Evolutionary conservation across 2,888 invertebrate species (phyloP), one percentile per base, ranked within the genome.

Genomic region (Sminthurinus aureus): DNA sequence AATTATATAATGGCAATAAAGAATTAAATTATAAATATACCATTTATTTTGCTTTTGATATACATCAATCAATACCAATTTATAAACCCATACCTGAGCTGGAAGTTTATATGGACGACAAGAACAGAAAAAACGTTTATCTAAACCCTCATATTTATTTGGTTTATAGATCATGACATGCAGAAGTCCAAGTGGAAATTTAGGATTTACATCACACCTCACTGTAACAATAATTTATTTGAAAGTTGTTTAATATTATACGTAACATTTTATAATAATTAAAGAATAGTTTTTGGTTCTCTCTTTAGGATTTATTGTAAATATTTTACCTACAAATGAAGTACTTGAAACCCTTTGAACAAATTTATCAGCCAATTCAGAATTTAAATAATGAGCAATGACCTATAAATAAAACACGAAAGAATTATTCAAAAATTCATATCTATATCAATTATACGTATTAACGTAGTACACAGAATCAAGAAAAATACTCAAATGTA

Each of bases 311-410:
- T 38, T 38, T 38, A 4, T 38, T 38, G 38, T 38, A 38, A 1
- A 38, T 38, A 38, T 38, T 38, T 93, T 94, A 0, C 94, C 94
- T 77, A 93, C 94, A 93, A 94, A 93, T 64, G 94, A 93, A 89
- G 92, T 93, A 89, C 93, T 93, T 0, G 94, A 93, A 50, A 94
- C 93, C 87, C 94, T 91, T 90, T 95, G 94, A 4, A 94, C 94
- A 22, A 94, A 90, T 9, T 92, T 92, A 6, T 93, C 92, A 3
- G 93, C 24, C 22, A 38, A 67, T 20, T 77, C 82, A 20, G 52
- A 52, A 20, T 58, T 2, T 18, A 77, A n/a, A 71, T 66, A 78
- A 71, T 74, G 66, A 26, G 73, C 79, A 26, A 83, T 79, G 0
- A 79, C 66, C 76, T 82, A 38, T 38, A 38, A 1, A 38, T 38